These are phyloP conservation scores for Silurus glanis DNA, from an alignment of 2,113 vertebrate species.

Conservation along the genomic window DNA sequence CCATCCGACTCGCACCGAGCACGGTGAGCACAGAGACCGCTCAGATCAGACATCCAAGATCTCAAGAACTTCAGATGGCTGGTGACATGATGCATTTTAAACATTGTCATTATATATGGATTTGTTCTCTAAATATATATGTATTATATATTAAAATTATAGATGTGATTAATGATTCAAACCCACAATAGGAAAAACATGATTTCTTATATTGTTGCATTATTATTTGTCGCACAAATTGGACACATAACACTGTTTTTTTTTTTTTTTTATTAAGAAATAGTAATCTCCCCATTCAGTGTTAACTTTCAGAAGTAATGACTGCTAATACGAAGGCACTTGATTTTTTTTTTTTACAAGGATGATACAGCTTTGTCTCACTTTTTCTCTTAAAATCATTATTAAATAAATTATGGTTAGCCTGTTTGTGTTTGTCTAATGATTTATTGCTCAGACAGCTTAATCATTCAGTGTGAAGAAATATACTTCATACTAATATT, in stretches of 20 bases:
- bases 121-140: neutral
- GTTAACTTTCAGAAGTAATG: no score
- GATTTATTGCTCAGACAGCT: neutral
- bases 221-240: neutral
- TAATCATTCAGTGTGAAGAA: neutral
- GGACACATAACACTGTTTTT: neutral
- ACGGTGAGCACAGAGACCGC: constrained; percentile 65
- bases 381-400: neutral
- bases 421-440: neutral
- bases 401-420: neutral
- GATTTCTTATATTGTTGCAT: neutral
- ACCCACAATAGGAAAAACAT: no score
- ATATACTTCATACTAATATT: neutral
- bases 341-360: no score
- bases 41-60: neutral
- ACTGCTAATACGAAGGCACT: no score
- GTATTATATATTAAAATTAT: no score
- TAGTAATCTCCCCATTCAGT: neutral
- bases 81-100: neutral
- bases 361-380: no score
- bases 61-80: neutral
- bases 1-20: constrained; percentile 71
- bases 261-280: neutral
- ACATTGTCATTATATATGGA: neutral
- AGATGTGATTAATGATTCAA: no score